Percentiles rank a stretch among this genome's conserved stretches.
Conservation (phyloP, 2,797 vertebrate species). For the Macropodus opercularis region DNA sequence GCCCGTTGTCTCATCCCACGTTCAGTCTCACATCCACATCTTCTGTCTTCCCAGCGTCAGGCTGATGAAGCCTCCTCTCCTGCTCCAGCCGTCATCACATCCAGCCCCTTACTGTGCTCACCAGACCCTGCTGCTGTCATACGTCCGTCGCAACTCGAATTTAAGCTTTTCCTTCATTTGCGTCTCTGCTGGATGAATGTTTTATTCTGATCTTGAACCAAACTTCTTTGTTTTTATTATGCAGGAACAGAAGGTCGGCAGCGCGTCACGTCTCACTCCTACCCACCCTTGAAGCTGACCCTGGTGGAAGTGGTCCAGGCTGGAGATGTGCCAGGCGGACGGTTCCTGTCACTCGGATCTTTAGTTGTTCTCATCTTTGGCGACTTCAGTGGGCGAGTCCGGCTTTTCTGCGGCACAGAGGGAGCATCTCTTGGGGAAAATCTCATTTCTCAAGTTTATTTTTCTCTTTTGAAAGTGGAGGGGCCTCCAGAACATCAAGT, state of each 20-base stretch:
- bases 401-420: not conserved
- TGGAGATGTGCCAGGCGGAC: too few relatives aligned
- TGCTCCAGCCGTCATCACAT: too few relatives aligned
- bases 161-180: not conserved
- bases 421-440: conserved; percentile 10
- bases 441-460: conserved; percentile 26
- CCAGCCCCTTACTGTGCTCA: too few relatives aligned
- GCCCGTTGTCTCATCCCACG: too few relatives aligned
- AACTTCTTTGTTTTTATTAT: conserved; percentile 6
- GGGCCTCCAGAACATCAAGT: conserved; percentile 44
- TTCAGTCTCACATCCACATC: too few relatives aligned
- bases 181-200: not conserved
- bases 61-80: too few relatives aligned
- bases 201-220: not conserved
- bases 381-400: conserved; percentile 25
- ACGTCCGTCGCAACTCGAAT: too few relatives aligned
- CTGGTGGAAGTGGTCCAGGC: conserved; percentile 37
- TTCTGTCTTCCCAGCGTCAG: too few relatives aligned
- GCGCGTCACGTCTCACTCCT: conserved; percentile 25
- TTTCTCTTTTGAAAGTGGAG: conserved; percentile 33
- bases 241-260: conserved; percentile 25
- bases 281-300: conserved; percentile 28
- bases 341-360: too few relatives aligned
- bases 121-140: not conserved
- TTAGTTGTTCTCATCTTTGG: conserved; percentile 49